phyloP scores from a whole-genome alignment of 1,140 invertebrate genomes.

The Colletes gigas region DNA sequence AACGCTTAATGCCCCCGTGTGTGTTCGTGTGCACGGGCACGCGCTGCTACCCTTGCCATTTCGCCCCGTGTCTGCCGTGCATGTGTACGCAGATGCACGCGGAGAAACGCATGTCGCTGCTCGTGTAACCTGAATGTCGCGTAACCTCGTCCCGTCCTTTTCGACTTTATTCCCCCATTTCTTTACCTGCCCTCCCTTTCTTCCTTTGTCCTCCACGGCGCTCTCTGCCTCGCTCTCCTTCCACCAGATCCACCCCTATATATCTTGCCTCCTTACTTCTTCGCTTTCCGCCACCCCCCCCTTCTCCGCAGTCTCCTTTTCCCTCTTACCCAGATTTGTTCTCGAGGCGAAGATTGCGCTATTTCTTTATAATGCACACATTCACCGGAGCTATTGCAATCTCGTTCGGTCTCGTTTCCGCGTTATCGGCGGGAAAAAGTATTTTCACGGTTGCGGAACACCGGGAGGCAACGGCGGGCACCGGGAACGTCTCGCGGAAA shows the following conservation, averaged over 20 bases:
- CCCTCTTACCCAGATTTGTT: neutral
- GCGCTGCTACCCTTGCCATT: conserved; percentile 15
- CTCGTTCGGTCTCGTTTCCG: conserved; percentile 64
- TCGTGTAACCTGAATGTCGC: conserved; percentile 42
- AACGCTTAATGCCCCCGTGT: conserved; percentile 13
- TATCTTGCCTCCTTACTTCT: too few species aligned
- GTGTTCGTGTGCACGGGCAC: conserved; percentile 42
- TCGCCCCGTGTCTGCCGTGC: neutral
- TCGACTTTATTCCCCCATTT: conserved; percentile 37
- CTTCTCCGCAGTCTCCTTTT: neutral
- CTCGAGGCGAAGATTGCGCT: conserved; percentile 62
- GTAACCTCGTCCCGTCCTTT: conserved; percentile 23
- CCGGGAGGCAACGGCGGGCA: neutral
- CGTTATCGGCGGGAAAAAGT: conserved; percentile 69
- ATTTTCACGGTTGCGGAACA: conserved; percentile 64
- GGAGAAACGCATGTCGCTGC: conserved; percentile 22
- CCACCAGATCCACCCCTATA: neutral
- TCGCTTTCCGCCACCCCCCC: neutral
- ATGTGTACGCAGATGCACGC: conserved; percentile 13
- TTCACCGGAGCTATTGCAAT: conserved; percentile 62
- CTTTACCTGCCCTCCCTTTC: neutral
- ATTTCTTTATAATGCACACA: conserved; percentile 70
- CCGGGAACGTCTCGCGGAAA: conserved; percentile 33
- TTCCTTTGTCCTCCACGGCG: conserved; percentile 14
- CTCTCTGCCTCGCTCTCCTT: conserved; percentile 1